These are phyloP conservation scores for Lasaia peninsularis DNA, from an alignment of 1,140 invertebrate genomes.

Conservation along the genomic window DNA sequence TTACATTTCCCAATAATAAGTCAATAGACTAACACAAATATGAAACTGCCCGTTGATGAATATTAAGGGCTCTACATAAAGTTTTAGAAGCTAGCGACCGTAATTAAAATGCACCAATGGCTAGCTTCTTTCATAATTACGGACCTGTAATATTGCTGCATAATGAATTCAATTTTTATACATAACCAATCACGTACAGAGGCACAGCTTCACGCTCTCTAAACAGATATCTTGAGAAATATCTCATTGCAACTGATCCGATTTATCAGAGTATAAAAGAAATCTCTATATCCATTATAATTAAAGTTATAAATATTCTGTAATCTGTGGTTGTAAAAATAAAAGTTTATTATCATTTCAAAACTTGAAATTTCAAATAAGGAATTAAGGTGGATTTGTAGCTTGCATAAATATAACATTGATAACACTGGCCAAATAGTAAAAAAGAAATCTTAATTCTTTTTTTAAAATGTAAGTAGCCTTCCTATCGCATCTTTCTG, in stretches of 20 bases:
- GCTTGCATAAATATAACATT: too few species aligned
- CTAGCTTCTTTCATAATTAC: background rate
- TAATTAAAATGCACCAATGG: background rate
- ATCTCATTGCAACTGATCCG: conserved; percentile 26
- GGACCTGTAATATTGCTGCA: background rate
- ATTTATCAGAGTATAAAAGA: conserved; percentile 21
- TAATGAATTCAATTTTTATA: conserved; percentile 8
- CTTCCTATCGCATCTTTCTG: too few species aligned
- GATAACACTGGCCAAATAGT: too few species aligned
- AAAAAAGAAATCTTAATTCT: too few species aligned
- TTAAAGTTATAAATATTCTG: too few species aligned
- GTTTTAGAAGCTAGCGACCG: background rate
- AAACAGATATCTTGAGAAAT: conserved; percentile 42
- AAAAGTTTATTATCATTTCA: too few species aligned
- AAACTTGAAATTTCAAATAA: background rate
- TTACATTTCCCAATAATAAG: too few species aligned
- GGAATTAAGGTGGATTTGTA: background rate
- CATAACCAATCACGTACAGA: conserved; percentile 8
- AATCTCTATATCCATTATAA: background rate
- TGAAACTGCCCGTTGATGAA: too few species aligned
- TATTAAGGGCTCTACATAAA: too few species aligned
- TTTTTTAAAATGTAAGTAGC: too few species aligned
- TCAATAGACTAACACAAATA: too few species aligned
- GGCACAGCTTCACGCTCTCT: conserved; percentile 38
- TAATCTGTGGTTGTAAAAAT: background rate